Evolutionary conservation across 1,140 invertebrate species (phyloP).

Genomic region (Tenebrio molitor): DNA sequence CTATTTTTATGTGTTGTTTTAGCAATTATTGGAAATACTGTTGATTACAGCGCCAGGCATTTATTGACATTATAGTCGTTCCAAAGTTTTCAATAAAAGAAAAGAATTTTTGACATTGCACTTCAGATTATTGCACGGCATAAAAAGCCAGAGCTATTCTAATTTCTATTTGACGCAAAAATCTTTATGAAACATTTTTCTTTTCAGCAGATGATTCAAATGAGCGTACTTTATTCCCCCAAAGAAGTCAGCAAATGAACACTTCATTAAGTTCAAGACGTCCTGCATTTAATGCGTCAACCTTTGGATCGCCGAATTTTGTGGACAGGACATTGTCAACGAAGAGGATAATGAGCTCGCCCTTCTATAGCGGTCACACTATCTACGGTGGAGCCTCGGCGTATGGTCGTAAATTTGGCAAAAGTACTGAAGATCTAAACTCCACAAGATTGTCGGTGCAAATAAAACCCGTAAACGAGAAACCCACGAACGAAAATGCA

Average conservation of each 20-base stretch:
- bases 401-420: conserved; percentile 68
- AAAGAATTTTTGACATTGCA: no score
- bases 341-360: conserved; percentile 70
- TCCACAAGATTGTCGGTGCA: conserved; percentile 61
- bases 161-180: no score
- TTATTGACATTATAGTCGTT: no score
- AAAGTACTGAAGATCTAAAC: conserved; percentile 48
- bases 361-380: conserved; percentile 86
- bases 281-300: conserved; percentile 73
- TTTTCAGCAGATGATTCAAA: conserved; percentile 11
- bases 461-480: conserved; percentile 68
- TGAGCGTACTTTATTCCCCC: conserved; percentile 54
- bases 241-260: conserved; percentile 58
- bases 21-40: no score
- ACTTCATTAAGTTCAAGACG: conserved; percentile 67
- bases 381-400: conserved; percentile 84
- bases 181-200: no score
- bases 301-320: conserved; percentile 64
- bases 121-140: no score
- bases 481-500: conserved; percentile 49
- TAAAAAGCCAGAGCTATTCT: no score
- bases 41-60: no score
- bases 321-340: conserved; percentile 63
- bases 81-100: no score
- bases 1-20: no score